Evolutionary conservation across 2,113 vertebrate genomes (phyloP).

Genomic region (Zosterops japonicus): DNA sequence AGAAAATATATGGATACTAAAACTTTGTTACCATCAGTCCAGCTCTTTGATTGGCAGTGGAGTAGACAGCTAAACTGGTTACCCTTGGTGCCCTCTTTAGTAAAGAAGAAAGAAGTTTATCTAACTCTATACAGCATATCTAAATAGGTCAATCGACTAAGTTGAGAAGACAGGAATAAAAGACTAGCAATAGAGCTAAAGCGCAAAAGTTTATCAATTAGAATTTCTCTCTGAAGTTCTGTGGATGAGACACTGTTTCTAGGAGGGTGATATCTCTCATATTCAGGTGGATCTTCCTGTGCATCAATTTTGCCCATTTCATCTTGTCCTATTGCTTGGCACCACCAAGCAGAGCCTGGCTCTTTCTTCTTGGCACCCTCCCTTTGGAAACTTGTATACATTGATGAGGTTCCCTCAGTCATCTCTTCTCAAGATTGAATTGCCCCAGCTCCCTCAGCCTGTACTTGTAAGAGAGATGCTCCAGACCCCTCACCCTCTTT

Average conservation of each 20-base stretch:
- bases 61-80: neutral
- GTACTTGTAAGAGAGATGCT: no score
- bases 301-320: neutral
- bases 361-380: neutral
- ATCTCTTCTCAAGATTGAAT: rapidly evolving
- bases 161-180: neutral
- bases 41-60: neutral
- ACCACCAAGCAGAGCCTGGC: neutral
- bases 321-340: neutral
- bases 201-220: rapidly evolving
- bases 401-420: no score
- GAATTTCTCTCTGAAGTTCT: neutral
- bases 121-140: neutral
- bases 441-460: neutral
- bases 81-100: neutral
- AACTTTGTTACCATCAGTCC: neutral
- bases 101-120: neutral
- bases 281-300: neutral
- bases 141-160: neutral
- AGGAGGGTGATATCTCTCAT: neutral
- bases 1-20: neutral
- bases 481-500: neutral
- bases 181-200: neutral
- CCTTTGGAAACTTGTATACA: neutral
- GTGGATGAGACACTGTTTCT: rapidly evolving